Evolutionary conservation across 2,888 invertebrate species (phyloP), one percentile per base, ranked within the genome.

Genomic region (Drosophila buzzatii): DNA sequence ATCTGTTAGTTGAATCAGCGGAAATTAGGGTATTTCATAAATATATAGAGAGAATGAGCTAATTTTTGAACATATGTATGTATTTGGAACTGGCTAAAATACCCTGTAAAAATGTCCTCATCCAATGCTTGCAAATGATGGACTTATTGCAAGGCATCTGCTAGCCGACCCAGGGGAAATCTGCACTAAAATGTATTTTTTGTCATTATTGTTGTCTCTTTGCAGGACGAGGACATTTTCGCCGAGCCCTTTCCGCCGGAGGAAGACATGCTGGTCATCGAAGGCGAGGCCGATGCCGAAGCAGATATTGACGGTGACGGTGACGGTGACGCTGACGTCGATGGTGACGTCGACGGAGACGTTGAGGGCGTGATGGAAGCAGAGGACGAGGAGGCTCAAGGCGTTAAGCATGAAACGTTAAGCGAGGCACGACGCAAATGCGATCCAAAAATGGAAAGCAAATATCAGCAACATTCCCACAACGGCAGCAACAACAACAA

Each of bases 161-260:
- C 6, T 12, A 7, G 57, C 45, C 12, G 58, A 37, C 31, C 23
- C 16, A 31, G 39, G 7, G 10, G 35, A 35, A 35, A 4, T 10
- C 35, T 35, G 2, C 2, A 33, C 9, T 9, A 33, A 35, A 35
- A 3, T 6, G n/a, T 18, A 33, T 51, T 33, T 33, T 33, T 51
- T 18, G 27, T n/a, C 4, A 16, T 20, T 20, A 9, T 4, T 14
- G 42, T 45, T 60, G 18, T 41, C 52, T 61, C 16, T 31, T 73
- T 60, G 45, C 53, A 89, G 84, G 86, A 83, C 6, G 79, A 82
- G 7, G 79, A 85, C 14, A 61, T 82, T 9, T 84, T 86, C 55
- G 61, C 68, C 1, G 79, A 73, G 2, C 35, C 62, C 8, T 84
- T 60, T 55, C 70, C 49, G 16, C 59, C 59, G 41, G 79, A 63